phyloP scores from a whole-genome alignment of 2,113 vertebrate genomes.

The Hyperopisus bebe region DNA sequence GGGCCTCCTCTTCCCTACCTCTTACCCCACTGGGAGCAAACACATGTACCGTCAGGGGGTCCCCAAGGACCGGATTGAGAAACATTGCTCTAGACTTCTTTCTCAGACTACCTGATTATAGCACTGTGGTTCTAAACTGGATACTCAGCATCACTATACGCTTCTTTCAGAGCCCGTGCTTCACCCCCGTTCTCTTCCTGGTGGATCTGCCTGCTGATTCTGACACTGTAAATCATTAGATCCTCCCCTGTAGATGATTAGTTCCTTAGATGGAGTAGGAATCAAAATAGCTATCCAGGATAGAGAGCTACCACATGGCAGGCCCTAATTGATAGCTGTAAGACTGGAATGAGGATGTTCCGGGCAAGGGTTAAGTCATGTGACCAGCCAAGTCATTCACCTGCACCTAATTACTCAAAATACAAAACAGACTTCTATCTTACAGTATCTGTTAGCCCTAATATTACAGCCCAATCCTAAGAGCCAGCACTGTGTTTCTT shows the following conservation, averaged over 20 bases:
- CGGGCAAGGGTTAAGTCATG: background rate
- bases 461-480: background rate
- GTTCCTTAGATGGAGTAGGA: background rate
- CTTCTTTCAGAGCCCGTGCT: background rate
- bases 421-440: background rate
- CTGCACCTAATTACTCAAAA: background rate
- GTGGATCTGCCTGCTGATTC: background rate
- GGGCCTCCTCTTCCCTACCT: too few relatives aligned
- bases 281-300: background rate
- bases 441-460: background rate
- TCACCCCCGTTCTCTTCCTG: too few relatives aligned
- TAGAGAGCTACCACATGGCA: background rate
- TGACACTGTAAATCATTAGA: background rate
- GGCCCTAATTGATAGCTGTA: background rate
- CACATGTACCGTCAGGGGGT: background rate
- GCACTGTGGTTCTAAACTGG: background rate
- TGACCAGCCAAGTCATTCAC: background rate
- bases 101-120: background rate
- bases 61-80: background rate
- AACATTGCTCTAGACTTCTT: background rate
- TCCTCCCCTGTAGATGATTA: background rate
- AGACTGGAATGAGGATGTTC: background rate
- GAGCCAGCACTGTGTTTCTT: background rate
- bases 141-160: background rate
- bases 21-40: background rate